These are phyloP conservation scores for Scaptomyza hsui DNA, from an alignment of 1,140 invertebrate species.

Conservation along the genomic window DNA sequence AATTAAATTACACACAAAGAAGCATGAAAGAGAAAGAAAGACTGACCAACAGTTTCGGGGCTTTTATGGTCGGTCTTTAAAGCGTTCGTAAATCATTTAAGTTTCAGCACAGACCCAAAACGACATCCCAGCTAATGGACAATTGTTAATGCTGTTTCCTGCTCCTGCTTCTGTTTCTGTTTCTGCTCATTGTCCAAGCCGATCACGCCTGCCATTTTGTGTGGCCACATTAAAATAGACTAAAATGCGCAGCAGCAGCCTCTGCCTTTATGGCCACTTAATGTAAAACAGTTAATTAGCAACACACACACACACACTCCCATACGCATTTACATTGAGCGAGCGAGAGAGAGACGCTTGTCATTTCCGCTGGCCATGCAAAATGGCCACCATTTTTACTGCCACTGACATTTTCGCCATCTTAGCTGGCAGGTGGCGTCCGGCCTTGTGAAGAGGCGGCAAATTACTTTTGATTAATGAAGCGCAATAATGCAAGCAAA, in stretches of 20 bases:
- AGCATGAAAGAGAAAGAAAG: not conserved
- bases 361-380: constrained; percentile 59
- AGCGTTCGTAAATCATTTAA: constrained; percentile 74
- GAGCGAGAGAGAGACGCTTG: constrained; percentile 21
- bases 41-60: constrained; percentile 19
- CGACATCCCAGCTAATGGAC: constrained; percentile 57
- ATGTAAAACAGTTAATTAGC: constrained; percentile 82
- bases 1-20: constrained; percentile 78
- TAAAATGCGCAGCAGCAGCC: constrained; percentile 58
- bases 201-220: constrained; percentile 69
- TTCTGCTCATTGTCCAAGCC: constrained; percentile 61
- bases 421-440: constrained; percentile 59
- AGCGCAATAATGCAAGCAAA: constrained; percentile 59
- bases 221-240: constrained; percentile 73
- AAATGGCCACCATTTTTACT: constrained; percentile 71
- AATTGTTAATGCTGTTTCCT: constrained; percentile 13
- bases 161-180: not conserved
- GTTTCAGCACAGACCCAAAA: constrained; percentile 29
- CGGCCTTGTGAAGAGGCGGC: constrained; percentile 56
- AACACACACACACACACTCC: constrained; percentile 40
- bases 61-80: constrained; percentile 68
- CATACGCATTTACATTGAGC: constrained; percentile 1
- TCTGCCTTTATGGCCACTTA: constrained; percentile 74
- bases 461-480: constrained; percentile 83
- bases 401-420: constrained; percentile 64